A percentile compares a stretch with the other conserved stretches of the same genome.
Evolutionary conservation across 2,113 vertebrate genomes (phyloP).

Genomic region (Laticauda colubrina): DNA sequence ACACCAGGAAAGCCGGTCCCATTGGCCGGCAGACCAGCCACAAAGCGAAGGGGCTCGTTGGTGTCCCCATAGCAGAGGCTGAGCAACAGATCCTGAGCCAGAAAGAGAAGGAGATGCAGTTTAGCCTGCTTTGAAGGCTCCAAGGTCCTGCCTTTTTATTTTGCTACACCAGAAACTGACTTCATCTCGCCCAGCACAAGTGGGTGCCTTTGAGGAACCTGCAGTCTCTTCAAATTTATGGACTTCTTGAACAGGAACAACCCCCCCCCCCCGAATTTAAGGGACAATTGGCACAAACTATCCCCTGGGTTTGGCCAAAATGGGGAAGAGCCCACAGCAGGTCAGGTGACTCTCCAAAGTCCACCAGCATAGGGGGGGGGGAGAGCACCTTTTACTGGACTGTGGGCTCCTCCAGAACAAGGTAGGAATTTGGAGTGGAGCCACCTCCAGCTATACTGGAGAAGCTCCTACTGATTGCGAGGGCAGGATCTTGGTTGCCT

Average conservation of each 20-base stretch:
- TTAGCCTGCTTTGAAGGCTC: constrained; percentile 36
- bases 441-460: background rate
- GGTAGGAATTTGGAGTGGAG: background rate
- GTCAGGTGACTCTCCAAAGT: background rate
- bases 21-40: constrained; percentile 14
- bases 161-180: background rate
- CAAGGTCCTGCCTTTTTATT: background rate
- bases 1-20: constrained; percentile 44
- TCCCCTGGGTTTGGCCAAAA: background rate
- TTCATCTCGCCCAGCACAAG: background rate
- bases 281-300: background rate
- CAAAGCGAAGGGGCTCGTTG: too few relatives aligned
- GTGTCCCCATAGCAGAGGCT: background rate
- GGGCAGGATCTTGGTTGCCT: background rate
- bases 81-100: constrained; percentile 5
- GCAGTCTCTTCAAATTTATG: background rate
- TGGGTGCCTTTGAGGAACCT: background rate
- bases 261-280: background rate
- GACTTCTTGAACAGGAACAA: background rate
- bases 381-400: background rate
- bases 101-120: constrained; percentile 27
- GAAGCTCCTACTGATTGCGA: background rate
- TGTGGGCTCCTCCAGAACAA: background rate
- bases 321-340: background rate
- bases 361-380: background rate